Percentiles rank a stretch among this genome's conserved stretches.
phyloP scores from a whole-genome alignment of 2,113 vertebrate genomes.

The Gorsachius goisagi region DNA sequence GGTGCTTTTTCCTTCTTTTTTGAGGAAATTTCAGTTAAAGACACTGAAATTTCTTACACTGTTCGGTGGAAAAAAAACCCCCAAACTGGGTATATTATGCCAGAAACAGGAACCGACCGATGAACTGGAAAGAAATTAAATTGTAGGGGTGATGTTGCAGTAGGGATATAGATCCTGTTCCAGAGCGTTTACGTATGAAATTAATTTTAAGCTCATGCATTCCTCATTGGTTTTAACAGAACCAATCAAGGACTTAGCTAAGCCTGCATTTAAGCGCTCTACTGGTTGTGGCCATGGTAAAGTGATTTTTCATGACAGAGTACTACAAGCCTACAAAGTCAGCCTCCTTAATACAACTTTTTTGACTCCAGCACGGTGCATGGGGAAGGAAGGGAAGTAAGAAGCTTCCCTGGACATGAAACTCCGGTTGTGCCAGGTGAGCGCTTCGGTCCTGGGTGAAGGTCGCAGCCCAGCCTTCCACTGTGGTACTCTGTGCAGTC shows the following conservation, averaged over 20 bases:
- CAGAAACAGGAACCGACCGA: background rate
- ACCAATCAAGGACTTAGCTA: background rate
- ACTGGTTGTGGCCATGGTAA: background rate
- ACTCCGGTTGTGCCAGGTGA: background rate
- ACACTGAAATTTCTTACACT: accelerated
- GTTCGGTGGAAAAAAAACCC: background rate
- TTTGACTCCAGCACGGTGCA: background rate
- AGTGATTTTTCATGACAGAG: background rate
- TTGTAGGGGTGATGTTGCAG: background rate
- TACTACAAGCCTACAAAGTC: background rate
- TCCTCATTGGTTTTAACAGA: background rate
- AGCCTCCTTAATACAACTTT: background rate
- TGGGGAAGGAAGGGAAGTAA: background rate
- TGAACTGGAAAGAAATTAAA: background rate
- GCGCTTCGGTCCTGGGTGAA: background rate
- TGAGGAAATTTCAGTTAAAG: background rate
- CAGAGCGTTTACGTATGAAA: background rate
- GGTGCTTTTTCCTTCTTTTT: background rate
- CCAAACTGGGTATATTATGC: accelerated
- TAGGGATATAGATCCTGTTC: background rate
- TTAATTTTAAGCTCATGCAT: background rate
- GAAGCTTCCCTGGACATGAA: background rate
- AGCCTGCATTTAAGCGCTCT: background rate
- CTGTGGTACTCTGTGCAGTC: background rate
- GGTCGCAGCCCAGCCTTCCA: accelerated